These are phyloP conservation scores for Thalassoma bifasciatum DNA, from an alignment of 2,113 vertebrate species.

Conservation along the genomic window DNA sequence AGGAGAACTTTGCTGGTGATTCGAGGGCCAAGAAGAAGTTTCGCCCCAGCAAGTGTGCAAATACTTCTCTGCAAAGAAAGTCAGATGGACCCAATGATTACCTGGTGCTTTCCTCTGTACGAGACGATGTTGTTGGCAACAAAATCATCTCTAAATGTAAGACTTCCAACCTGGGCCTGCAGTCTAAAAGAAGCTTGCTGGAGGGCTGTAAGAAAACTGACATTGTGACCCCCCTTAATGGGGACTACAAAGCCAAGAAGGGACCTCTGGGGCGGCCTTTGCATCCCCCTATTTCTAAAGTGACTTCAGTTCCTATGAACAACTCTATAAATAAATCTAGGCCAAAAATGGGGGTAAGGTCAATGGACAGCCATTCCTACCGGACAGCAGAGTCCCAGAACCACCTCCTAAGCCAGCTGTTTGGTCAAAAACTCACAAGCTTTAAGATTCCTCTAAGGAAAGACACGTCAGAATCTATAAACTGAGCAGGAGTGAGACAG, in stretches of 20 bases:
- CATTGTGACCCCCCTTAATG: slow-evolving; percentile 77
- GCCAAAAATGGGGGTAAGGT: slow-evolving; percentile 81
- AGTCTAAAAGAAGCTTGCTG: slow-evolving; percentile 80
- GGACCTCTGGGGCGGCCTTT: slow-evolving; percentile 83
- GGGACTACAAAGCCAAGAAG: slow-evolving; percentile 86
- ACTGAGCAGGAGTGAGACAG: slow-evolving; percentile 65
- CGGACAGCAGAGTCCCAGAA: slow-evolving; percentile 96
- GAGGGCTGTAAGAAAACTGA: slow-evolving; percentile 86
- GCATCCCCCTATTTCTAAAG: slow-evolving; percentile 85
- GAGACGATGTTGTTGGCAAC: slow-evolving; percentile 86
- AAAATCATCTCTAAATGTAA: slow-evolving; percentile 84
- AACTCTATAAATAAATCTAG: slow-evolving; percentile 84
- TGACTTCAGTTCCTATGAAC: slow-evolving; percentile 79
- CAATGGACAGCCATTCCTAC: slow-evolving; percentile 82
- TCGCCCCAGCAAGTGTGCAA: slow-evolving; percentile 78
- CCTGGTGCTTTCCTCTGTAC: slow-evolving; percentile 83
- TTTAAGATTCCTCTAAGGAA: slow-evolving; percentile 99
- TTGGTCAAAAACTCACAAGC: slow-evolving; percentile 96
- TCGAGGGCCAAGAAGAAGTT: slow-evolving; percentile 87
- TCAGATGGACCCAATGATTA: slow-evolving; percentile 81
- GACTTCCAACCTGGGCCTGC: slow-evolving; percentile 73
- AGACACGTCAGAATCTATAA: slow-evolving; percentile 91
- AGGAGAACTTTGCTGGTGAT: slow-evolving; percentile 86
- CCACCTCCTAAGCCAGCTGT: slow-evolving; percentile 96
- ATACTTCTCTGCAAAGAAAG: slow-evolving; percentile 72